These are phyloP conservation scores for Alectura lathami DNA, from an alignment of 2,113 vertebrate species.

Conservation along the genomic window DNA sequence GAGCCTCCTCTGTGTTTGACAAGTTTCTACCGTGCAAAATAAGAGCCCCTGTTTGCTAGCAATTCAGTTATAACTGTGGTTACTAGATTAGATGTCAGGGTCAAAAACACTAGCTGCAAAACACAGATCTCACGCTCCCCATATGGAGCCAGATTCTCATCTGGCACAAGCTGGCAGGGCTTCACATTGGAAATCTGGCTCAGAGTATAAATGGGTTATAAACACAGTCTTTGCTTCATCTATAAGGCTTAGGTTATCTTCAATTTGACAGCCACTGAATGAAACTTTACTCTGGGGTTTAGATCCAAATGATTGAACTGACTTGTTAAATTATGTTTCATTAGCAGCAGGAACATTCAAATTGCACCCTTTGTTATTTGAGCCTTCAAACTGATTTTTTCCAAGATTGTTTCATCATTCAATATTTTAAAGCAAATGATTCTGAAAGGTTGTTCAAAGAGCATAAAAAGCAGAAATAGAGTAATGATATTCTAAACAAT, in stretches of 20 bases:
- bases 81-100: background rate
- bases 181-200: background rate
- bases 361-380: background rate
- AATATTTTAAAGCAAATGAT: slow-evolving; percentile 13
- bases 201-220: background rate
- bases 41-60: background rate
- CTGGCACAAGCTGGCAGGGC: background rate
- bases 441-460: slow-evolving; percentile 23
- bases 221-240: background rate
- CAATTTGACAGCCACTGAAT: slow-evolving; percentile 24
- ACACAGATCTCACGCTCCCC: background rate
- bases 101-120: background rate
- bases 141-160: background rate
- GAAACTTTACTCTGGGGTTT: slow-evolving; percentile 5
- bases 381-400: slow-evolving; percentile 38
- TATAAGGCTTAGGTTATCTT: background rate
- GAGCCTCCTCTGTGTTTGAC: background rate
- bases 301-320: slow-evolving; percentile 27
- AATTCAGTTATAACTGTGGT: background rate
- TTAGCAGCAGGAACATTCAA: slow-evolving; percentile 29
- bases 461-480: background rate
- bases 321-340: slow-evolving; percentile 41
- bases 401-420: background rate
- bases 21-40: background rate
- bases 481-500: background rate